phyloP scores from a whole-genome alignment of 1,140 invertebrate genomes.

The Thaumatotibia leucotreta region DNA sequence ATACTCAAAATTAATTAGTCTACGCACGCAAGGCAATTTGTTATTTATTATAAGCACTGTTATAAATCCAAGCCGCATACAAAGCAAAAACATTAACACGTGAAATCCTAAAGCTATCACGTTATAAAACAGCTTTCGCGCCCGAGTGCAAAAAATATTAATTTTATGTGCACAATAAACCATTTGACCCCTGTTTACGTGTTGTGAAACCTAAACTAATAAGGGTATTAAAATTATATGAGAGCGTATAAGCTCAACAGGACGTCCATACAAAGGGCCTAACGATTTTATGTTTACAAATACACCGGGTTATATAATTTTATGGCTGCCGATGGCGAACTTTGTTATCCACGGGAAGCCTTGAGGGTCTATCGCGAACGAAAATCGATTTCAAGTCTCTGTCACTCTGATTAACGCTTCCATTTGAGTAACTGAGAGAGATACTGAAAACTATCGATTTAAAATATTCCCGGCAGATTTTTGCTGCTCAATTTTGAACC shows the following conservation, averaged over 20 bases:
- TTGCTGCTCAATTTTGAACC: background rate
- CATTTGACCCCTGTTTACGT: conserved; percentile 51
- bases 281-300: conserved; percentile 52
- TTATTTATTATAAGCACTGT: background rate
- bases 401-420: too few relatives aligned
- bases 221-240: conserved; percentile 59
- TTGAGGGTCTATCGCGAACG: background rate
- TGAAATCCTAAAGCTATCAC: background rate
- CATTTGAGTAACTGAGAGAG: too few relatives aligned
- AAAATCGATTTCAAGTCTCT: too few relatives aligned
- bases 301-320: conserved; percentile 48
- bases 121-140: background rate
- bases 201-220: conserved; percentile 54
- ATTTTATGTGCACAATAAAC: conserved; percentile 46
- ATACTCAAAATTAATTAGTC: background rate
- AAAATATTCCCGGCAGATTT: too few relatives aligned
- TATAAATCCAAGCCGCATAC: background rate
- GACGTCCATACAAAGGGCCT: conserved; percentile 40
- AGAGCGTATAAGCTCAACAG: conserved; percentile 34
- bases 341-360: background rate
- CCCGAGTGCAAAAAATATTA: conserved; percentile 17
- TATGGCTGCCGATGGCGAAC: conserved; percentile 36
- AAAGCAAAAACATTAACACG: background rate
- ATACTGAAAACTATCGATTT: too few relatives aligned
- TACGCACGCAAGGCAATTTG: conserved; percentile 19